Base-by-base conservation (phyloP, 2,888 invertebrate species). In the Drosophila aldrichi region DNA sequence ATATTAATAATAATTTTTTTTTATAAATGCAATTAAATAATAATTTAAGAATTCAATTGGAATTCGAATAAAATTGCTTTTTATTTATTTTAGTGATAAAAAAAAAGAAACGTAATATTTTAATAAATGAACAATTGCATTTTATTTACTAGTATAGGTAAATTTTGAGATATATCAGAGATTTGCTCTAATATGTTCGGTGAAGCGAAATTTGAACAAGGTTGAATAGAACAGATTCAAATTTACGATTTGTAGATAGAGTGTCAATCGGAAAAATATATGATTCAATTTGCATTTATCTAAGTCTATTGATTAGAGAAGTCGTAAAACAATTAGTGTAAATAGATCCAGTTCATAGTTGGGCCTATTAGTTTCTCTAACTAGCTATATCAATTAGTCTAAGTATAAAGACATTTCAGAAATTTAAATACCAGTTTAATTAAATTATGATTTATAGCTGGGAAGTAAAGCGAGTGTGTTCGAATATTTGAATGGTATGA, bases 401-500 rank as follows among this genome's bases (percentile, higher is more conserved):
- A 51, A 29, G 14, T 18, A 29, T 48, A 32, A 18, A 36, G 16
- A 18, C 48, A 48, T 48, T 32, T 25, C 29, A 3, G 32, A 9
- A 32, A 56, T 18, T 22, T 43, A 43, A 34, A 56, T 10, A 34
- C 32, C 12, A 38, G 40, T 40, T 46, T 40, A 46, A 34, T 32
- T 54, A n/a, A 59, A 46, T 25, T 63, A 38, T 41, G 58, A 61
- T 61, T 44, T 43, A 70, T 76, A 16, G 70, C 5, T 32, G 44
- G 29, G 16, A 58, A 54, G 49, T 58, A 14, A 62, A 75, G 40
- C 41, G 44, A 32, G 20, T 48, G 46, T 61, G 54, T 69, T 25
- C 16, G 32, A 34, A 41, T 70, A 59, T 52, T 32, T 49, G 59
- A 70, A 56, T 52, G 29, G 22, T 52, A 40, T 29, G 40, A n/a